Conservation (phyloP, 2,113 vertebrate species). For the Pyxicephalus adspersus region DNA sequence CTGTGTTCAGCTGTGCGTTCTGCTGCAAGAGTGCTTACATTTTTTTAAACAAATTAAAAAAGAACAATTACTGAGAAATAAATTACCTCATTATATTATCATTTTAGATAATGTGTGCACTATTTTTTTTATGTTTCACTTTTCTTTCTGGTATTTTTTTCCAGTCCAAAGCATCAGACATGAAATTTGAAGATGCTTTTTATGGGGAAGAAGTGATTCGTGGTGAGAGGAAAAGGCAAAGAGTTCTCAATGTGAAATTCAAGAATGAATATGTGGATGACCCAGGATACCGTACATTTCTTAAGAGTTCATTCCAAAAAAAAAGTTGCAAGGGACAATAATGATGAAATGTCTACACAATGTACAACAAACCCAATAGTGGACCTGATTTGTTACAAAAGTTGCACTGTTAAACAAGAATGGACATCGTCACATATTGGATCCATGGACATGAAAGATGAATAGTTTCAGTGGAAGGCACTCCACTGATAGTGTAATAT, state of each 20-base stretch:
- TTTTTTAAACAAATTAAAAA: no score
- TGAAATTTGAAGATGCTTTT: constrained; percentile 95
- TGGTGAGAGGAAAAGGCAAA: constrained; percentile 88
- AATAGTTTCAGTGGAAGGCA: neutral
- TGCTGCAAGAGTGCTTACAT: no score
- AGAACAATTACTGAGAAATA: no score
- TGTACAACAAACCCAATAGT: neutral
- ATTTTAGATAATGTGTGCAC: no score
- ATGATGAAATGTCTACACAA: constrained; percentile 32
- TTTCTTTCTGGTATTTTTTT: neutral
- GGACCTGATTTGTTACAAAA: constrained; percentile 61
- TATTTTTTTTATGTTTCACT: no score
- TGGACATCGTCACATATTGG: neutral
- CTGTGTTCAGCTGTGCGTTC: no score
- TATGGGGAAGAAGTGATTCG: constrained; percentile 80
- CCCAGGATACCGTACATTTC: constrained; percentile 82
- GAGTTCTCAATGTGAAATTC: constrained; percentile 89
- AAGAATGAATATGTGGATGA: constrained; percentile 92
- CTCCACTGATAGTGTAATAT: neutral
- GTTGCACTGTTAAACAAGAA: constrained; percentile 39
- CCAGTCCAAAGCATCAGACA: constrained; percentile 93
- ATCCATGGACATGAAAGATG: neutral
- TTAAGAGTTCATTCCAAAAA: constrained; percentile 79
- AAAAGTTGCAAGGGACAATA: constrained; percentile 81
- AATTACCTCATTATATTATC: no score